Conservation (phyloP, 2,888 invertebrate species). For the Pachymerium ferrugineum region DNA sequence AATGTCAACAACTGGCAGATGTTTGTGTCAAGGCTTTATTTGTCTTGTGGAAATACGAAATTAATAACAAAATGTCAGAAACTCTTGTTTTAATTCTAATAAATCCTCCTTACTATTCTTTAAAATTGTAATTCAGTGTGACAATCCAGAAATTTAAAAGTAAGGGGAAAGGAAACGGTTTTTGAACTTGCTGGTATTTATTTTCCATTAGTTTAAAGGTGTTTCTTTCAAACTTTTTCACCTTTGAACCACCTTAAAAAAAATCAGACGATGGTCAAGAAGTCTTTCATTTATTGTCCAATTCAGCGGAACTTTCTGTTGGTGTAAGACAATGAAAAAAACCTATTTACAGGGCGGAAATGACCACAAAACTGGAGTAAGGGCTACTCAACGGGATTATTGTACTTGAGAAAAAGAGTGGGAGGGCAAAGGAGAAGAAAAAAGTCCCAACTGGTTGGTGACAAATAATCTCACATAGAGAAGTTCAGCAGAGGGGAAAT, state of each 20-base stretch:
- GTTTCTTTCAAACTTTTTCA: neutral
- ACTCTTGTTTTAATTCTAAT: neutral
- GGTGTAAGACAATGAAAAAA: slow-evolving; percentile 11
- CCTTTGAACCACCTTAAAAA: neutral
- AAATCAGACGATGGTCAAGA: neutral
- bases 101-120: too few relatives aligned
- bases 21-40: neutral
- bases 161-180: too few relatives aligned
- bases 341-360: slow-evolving; percentile 11
- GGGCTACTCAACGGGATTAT: neutral
- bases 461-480: neutral
- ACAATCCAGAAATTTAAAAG: too few relatives aligned
- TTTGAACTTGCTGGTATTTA: too few relatives aligned
- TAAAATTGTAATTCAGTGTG: too few relatives aligned
- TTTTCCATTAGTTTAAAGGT: slow-evolving; percentile 1
- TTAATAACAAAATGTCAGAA: neutral
- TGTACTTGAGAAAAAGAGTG: neutral
- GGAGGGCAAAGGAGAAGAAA: neutral
- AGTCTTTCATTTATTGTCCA: slow-evolving; percentile 23
- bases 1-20: slow-evolving; percentile 8
- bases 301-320: neutral
- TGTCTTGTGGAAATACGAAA: neutral
- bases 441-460: neutral
- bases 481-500: neutral
- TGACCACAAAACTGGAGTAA: slow-evolving; percentile 12